Evolutionary conservation across 35 echinoderm and acorn worm species (phyloP), one percentile per base, ranked within the genome.

Genomic region (Heliocidaris tuberculata): DNA sequence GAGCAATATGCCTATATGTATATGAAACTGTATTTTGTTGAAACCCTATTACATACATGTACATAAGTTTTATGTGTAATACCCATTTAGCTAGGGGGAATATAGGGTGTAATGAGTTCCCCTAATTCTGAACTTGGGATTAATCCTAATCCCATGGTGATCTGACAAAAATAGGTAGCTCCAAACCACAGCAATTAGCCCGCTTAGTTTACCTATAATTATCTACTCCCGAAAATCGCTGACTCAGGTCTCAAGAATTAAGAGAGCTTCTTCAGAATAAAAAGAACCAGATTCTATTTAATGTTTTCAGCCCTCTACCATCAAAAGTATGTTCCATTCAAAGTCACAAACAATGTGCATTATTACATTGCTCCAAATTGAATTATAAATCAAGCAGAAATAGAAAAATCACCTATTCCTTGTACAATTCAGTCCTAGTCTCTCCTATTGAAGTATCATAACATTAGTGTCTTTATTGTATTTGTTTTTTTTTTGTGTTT

Each of bases 141-240:
- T 78, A 27, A 78, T 78, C 65, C 65, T 78, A 78, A 78, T 78
- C 21, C 65, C 65, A 78, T n/a, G 65, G 65, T 19, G 24, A 78
- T 78, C 65, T 78, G 65, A 78, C 27, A n/a, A 78, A 78, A 78
- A 78, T 78, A 78, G 65, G 19, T 78, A 78, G 65, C 65, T 78
- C 27, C 65, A 27, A 42, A 78, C 65, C 65, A 21, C 65, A 78
- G 2, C 65, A 29, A 78, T 78, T 78, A 78, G 65, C 65, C 65
- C 27, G 21, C 21, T 78, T 78, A 78, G 65, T 19, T 78, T 78
- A 78, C 65, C 65, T 78, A 78, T 78, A 78, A 78, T 78, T 78
- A 78, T 78, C 65, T 78, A 78, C 65, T n/a, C 65, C 21, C 65
- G 27, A 78, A 78, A 78, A 78, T 78, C 65, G 65, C 65, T 78